Conservation (phyloP, 30 jellyfish, hydroid and myxozoan species). For the Turritopsis rubra region DNA sequence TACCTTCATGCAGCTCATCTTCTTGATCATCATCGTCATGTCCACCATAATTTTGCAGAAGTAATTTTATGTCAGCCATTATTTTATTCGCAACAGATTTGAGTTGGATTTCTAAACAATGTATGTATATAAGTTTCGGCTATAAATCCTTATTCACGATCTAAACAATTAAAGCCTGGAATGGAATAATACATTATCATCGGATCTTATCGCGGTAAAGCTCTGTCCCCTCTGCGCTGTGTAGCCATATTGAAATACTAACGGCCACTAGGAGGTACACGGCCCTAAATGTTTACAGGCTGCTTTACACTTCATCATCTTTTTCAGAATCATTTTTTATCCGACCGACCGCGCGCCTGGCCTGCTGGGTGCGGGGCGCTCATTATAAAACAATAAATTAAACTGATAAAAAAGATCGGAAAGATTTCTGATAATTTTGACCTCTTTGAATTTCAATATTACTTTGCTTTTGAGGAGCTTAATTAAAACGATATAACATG, state of each 20-base stretch:
- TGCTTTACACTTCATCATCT: background rate
- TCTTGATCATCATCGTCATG: conserved; percentile 74
- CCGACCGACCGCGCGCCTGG: too few species aligned
- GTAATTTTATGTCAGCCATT: conserved; percentile 59
- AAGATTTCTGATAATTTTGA: too few species aligned
- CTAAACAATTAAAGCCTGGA: background rate
- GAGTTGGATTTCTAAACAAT: background rate
- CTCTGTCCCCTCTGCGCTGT: background rate
- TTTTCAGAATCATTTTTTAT: too few species aligned
- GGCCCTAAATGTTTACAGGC: background rate
- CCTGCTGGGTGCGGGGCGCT: too few species aligned
- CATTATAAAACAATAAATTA: too few species aligned
- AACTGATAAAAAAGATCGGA: too few species aligned
- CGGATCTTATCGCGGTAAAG: background rate
- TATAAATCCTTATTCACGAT: background rate
- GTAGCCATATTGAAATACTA: background rate
- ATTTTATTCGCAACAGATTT: background rate
- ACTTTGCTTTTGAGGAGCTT: too few species aligned
- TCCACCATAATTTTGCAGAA: conserved; percentile 58
- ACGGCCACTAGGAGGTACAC: background rate
- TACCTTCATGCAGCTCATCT: conserved; percentile 31
- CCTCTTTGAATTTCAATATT: too few species aligned
- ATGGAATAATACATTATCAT: background rate
- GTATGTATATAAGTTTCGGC: background rate
- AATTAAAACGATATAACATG: too few species aligned